A percentile compares a stretch with the other conserved stretches of the same genome.
Conservation (phyloP, 2,113 vertebrate genomes). For the Sinocyclocheilus rhinocerous region DNA sequence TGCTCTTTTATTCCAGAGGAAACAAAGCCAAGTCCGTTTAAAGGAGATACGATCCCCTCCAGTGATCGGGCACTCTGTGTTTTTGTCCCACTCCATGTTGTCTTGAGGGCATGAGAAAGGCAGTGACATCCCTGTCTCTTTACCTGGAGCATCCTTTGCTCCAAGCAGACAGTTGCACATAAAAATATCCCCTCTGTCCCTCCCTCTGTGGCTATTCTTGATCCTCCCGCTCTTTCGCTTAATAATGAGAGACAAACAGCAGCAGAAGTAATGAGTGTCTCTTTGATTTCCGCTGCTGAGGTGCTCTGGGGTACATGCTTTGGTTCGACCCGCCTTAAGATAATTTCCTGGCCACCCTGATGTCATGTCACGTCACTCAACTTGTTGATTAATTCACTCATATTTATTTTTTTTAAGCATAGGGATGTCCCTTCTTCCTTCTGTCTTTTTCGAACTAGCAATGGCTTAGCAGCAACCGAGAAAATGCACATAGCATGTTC, state of each 20-base stretch:
- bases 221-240: conserved; percentile 48
- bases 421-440: not conserved
- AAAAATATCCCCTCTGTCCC: conserved; percentile 44
- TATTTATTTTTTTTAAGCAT: not conserved
- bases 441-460: not conserved
- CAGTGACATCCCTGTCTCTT: conserved; percentile 38
- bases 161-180: conserved; percentile 27
- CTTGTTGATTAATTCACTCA: conserved; percentile 5
- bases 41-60: conserved; percentile 26
- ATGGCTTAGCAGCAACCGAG: not conserved
- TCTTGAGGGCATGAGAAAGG: conserved; percentile 24
- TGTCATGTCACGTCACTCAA: not conserved
- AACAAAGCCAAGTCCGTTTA: conserved; percentile 44
- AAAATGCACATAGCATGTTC: too few species aligned
- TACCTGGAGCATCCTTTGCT: conserved; percentile 33
- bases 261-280: conserved; percentile 54
- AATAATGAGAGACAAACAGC: conserved; percentile 48
- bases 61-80: conserved; percentile 5
- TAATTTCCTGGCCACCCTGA: not conserved
- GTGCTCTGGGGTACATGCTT: conserved; percentile 8
- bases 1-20: conserved; percentile 45
- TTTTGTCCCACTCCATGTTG: not conserved
- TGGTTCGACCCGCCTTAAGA: conserved; percentile 26
- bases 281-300: conserved; percentile 52
- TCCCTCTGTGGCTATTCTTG: conserved; percentile 37